phyloP scores from a whole-genome alignment of 2,797 vertebrate species.

The Aeoliscus strigatus region DNA sequence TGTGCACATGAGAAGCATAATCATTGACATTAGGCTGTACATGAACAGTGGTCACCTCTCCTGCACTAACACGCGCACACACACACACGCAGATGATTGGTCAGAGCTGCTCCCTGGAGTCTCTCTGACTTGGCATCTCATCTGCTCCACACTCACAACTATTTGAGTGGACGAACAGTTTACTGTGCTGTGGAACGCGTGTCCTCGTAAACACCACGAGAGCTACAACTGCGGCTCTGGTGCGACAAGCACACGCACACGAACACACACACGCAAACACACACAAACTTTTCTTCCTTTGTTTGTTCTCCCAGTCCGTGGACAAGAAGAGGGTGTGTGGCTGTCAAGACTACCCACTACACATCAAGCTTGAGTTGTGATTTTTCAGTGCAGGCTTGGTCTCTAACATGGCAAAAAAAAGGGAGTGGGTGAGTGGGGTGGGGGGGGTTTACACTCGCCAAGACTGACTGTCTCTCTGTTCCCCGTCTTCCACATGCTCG shows the following conservation, averaged over 20 bases:
- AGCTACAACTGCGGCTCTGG: constrained; percentile 62
- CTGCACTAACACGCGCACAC: constrained; percentile 19
- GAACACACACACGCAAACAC: no score
- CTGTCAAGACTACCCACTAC: constrained; percentile 59
- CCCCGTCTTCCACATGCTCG: constrained; percentile 63
- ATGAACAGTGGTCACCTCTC: constrained; percentile 68
- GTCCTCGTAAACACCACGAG: constrained; percentile 48
- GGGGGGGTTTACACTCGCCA: constrained; percentile 37
- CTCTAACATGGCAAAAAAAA: constrained; percentile 58
- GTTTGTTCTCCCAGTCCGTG: constrained; percentile 32
- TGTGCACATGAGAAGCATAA: constrained; percentile 70
- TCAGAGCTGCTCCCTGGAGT: constrained; percentile 43
- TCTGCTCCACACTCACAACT: constrained; percentile 20
- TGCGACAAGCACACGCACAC: constrained; percentile 30
- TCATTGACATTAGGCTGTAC: constrained; percentile 62
- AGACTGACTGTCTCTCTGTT: constrained; percentile 26
- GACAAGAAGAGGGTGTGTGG: constrained; percentile 49
- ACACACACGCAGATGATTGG: constrained; percentile 31
- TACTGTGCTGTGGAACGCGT: constrained; percentile 37
- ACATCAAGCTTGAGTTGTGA: constrained; percentile 63
- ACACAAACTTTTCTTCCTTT: constrained; percentile 18
- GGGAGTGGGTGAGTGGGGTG: no score
- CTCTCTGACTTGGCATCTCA: constrained; percentile 24
- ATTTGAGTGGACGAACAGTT: constrained; percentile 32
- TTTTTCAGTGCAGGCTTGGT: constrained; percentile 76